Conservation (phyloP, 2,888 invertebrate genomes). For the Acrobasis consociella region DNA sequence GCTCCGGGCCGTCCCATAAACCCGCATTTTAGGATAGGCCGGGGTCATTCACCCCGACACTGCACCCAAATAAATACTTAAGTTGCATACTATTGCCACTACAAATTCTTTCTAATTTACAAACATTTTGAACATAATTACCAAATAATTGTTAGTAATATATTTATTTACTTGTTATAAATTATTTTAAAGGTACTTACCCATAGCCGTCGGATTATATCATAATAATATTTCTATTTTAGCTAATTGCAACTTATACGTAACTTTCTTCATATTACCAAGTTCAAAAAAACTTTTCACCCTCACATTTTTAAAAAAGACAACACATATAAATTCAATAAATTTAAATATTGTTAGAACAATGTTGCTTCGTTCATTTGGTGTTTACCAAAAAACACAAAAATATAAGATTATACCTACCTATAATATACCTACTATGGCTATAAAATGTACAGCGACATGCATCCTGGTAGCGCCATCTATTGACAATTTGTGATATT, state of each 20-base stretch:
- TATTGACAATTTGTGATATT: not conserved
- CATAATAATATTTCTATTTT: constrained; percentile 6
- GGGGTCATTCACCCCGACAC: constrained; percentile 50
- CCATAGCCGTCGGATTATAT: constrained; percentile 6
- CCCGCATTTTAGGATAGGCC: constrained; percentile 41
- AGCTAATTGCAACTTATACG: not conserved
- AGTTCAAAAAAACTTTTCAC: not conserved
- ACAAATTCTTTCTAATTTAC: not conserved
- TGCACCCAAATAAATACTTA: constrained; percentile 38
- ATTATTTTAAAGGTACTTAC: constrained; percentile 6
- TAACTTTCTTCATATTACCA: not conserved
- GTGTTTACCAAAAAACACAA: constrained; percentile 17
- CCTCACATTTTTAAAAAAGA: not conserved
- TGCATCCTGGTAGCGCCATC: not conserved
- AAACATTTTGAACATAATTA: too few species aligned
- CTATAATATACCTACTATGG: not conserved
- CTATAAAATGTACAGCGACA: not conserved
- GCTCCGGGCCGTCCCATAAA: constrained; percentile 38
- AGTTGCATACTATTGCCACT: not conserved
- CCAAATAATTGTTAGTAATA: too few species aligned
- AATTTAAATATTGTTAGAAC: not conserved
- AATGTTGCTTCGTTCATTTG: not conserved
- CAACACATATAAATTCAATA: not conserved
- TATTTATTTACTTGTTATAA: not conserved
- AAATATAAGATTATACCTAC: not conserved